Evolutionary conservation across 35 echinoderm and acorn worm genomes (phyloP), one percentile per base, ranked within the genome.

Genomic region (Heliocidaris tuberculata): DNA sequence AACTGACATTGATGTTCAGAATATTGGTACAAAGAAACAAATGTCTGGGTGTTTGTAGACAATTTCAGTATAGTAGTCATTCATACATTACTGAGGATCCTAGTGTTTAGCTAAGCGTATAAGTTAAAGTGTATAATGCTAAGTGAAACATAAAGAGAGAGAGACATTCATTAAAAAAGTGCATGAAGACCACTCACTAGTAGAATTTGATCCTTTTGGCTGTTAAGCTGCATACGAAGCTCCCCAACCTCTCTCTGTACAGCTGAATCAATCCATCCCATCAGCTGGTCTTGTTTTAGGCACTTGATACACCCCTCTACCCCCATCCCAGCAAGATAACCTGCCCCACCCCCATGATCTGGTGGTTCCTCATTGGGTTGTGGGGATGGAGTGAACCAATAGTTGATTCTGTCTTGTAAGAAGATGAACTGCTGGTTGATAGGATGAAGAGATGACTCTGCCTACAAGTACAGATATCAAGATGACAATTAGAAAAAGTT

Each of bases 141-240:
- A 13, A 11, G 15, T 0, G 15, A 56, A 13, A 56, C 52, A 13
- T 12, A 13, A 11, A 15, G 52, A 56, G 52, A 56, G 2, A 56
- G 15, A 56, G 15, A 56, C 52, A 42, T 42, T 0, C 35, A 42
- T 56, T 19, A 78, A 17, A 78, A 19, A 78, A 19, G 27, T 78
- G 21, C 21, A 78, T 78, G 7, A n/a, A 78, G 17, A 78, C 7
- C 7, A 78, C 97, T 97, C 88, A 97, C 97, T 56, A 95, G 13
- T 35, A 95, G 49, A 88, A 97, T 97, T 85, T 94, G 94, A 61
- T 97, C 91, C 86, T 97, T 95, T 59, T 97, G 97, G 10, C 86
- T 95, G 10, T 93, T 8, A 48, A 97, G 93, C 92, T 96, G 89
- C 6, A 78, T 31, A 30, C 96, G 94, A 35, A 97, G 61, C 19